Evolutionary conservation across 1,140 invertebrate genomes (phyloP).

Genomic region (Rhynchophorus ferrugineus): DNA sequence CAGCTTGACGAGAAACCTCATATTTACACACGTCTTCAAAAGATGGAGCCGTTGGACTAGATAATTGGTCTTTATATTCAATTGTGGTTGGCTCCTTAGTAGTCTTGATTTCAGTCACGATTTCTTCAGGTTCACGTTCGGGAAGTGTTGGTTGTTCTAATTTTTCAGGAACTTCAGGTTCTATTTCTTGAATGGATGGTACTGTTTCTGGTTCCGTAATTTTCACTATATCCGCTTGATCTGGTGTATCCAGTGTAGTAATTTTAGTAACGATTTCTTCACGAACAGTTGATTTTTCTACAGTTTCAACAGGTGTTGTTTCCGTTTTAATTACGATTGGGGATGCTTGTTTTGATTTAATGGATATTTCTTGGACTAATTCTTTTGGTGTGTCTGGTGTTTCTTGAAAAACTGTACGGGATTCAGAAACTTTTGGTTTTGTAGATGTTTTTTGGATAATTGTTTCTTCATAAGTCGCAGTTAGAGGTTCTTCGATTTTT

Average conservation of each 20-base stretch:
- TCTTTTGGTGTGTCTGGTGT: not conserved
- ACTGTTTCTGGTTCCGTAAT: not conserved
- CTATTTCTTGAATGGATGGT: not conserved
- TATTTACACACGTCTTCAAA: slow-evolving; percentile 16
- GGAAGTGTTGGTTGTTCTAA: not conserved
- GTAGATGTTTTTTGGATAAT: too few relatives aligned
- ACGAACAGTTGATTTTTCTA: too few relatives aligned
- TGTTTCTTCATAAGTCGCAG: too few relatives aligned
- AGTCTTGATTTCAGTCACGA: not conserved
- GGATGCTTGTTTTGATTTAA: not conserved
- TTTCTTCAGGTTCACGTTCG: not conserved
- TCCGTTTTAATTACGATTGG: too few relatives aligned
- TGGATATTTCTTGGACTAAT: not conserved
- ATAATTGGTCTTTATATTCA: too few relatives aligned
- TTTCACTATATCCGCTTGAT: not conserved
- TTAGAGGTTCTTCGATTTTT: too few relatives aligned
- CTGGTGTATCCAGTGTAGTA: too few relatives aligned
- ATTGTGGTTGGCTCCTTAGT: too few relatives aligned
- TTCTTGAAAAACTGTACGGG: not conserved
- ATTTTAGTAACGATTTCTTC: too few relatives aligned
- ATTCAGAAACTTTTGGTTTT: too few relatives aligned
- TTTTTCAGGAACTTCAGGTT: not conserved
- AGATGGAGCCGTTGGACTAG: slow-evolving; percentile 15
- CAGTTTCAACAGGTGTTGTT: too few relatives aligned
- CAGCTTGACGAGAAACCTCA: slow-evolving; percentile 10